These are phyloP conservation scores for Crotalus viridis DNA, from an alignment of 2,113 vertebrate genomes.

Conservation along the genomic window DNA sequence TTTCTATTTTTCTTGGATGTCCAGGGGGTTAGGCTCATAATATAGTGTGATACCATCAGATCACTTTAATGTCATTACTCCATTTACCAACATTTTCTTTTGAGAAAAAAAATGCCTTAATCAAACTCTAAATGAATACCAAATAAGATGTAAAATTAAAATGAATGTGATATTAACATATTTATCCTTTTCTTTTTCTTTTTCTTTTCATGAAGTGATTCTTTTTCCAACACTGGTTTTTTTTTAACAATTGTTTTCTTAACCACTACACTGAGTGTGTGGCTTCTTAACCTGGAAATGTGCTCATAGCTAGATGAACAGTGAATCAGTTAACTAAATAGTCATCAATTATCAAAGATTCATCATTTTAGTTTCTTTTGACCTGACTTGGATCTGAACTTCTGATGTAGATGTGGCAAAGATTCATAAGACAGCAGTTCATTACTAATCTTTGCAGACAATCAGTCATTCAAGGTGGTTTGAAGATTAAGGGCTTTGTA, in stretches of 20 bases:
- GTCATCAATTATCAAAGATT: constrained; percentile 15
- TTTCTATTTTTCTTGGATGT: neutral
- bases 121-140: constrained; percentile 25
- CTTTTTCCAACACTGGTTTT: neutral
- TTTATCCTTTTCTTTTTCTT: rapidly evolving
- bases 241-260: constrained; percentile 4
- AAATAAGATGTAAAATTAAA: constrained; percentile 7
- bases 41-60: neutral
- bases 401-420: constrained; percentile 28
- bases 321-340: constrained; percentile 23
- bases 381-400: constrained; percentile 40
- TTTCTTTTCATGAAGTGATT: constrained; percentile 26
- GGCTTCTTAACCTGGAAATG: constrained; percentile 18
- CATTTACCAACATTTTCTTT: neutral
- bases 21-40: neutral
- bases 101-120: constrained; percentile 39
- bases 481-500: constrained; percentile 33
- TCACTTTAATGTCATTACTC: neutral
- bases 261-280: neutral
- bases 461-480: constrained; percentile 43
- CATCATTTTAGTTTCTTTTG: constrained; percentile 42
- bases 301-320: constrained; percentile 16
- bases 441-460: constrained; percentile 8
- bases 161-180: constrained; percentile 20
- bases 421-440: constrained; percentile 21